Evolutionary conservation across 2,888 invertebrate genomes (phyloP), one percentile per base, ranked within the genome.

Genomic region (Polia nebulosa): DNA sequence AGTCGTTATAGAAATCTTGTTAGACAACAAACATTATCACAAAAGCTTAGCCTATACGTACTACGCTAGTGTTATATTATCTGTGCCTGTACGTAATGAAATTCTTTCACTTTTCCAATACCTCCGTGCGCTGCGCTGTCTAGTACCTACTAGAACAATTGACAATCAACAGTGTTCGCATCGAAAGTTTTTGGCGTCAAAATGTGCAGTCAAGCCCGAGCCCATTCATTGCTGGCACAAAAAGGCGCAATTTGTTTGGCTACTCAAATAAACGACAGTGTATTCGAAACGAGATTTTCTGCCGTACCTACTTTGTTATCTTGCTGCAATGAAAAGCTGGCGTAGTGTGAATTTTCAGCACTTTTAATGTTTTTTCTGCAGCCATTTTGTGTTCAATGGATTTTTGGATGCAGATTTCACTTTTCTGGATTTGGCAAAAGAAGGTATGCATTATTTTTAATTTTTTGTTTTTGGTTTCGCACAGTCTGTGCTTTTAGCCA

Each of bases 221-320:
- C 45, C 65, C 55, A 64, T 84, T 81, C 83, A 80, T 76, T 76
- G 74, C 44, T 17, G 53, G 53, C 66, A 75, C 72, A 83, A 82
- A 82, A 78, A 81, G 63, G 59, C 61, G 39, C 78, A 76, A 80
- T 80, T 83, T 82, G 74, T 84, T 83, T 80, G 73, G 60, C 52
- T 78, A 82, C 82, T 83, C 76, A 80, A 83, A 83, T 76, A 83
- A 72, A 76, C 73, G 71, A 79, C 66, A 72, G 76, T 81, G 78
- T 76, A 72, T 72, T 65, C 68, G 66, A 77, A 85, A 81, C 65
- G 80, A 73, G 82, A 72, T 83, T 78, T 78, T 75, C 47, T 70
- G 55, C 27, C 61, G 70, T 64, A 70, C 61, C 68, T 64, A 70
- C 65, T 78, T 75, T 81, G 73, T 81, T 81, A 81, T 81, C 74